Percentiles rank a stretch among this genome's conserved stretches.
Evolutionary conservation across 2,113 vertebrate genomes (phyloP).

Genomic region (Hemicordylus capensis): DNA sequence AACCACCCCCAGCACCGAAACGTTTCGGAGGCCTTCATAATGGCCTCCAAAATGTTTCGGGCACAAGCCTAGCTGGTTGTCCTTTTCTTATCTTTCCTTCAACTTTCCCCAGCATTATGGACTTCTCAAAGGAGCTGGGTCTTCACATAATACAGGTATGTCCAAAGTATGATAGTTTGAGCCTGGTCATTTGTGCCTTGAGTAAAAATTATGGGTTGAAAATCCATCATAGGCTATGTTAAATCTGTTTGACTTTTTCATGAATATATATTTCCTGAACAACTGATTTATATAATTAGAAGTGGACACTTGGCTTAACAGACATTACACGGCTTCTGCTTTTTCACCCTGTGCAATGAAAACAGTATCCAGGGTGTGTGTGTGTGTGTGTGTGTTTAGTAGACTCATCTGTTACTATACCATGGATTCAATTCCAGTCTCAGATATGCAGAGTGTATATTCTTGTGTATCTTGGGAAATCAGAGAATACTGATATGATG

Average conservation of each 20-base stretch:
- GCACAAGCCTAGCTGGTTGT: too few species aligned
- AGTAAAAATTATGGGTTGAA: too few species aligned
- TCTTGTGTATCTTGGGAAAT: neutral
- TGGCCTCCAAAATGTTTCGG: too few species aligned
- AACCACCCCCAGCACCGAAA: too few species aligned
- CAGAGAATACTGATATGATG: neutral
- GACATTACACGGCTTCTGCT: neutral
- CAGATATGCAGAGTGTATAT: neutral
- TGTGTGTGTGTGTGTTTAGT: too few species aligned
- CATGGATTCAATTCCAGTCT: neutral
- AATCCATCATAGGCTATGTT: neutral
- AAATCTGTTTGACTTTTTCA: neutral
- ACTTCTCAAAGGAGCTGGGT: too few species aligned
- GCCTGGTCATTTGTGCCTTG: too few species aligned
- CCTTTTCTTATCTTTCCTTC: too few species aligned
- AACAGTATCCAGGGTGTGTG: neutral
- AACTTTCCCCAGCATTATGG: too few species aligned
- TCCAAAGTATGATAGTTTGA: too few species aligned
- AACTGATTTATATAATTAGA: neutral
- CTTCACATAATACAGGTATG: too few species aligned
- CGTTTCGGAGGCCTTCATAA: too few species aligned
- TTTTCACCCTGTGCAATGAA: neutral
- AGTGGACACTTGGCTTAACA: neutral
- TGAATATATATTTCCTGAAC: constrained; percentile 2
- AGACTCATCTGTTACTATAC: neutral